Base-by-base conservation (phyloP, 2,888 invertebrate genomes). In the Lapara coniferarum region DNA sequence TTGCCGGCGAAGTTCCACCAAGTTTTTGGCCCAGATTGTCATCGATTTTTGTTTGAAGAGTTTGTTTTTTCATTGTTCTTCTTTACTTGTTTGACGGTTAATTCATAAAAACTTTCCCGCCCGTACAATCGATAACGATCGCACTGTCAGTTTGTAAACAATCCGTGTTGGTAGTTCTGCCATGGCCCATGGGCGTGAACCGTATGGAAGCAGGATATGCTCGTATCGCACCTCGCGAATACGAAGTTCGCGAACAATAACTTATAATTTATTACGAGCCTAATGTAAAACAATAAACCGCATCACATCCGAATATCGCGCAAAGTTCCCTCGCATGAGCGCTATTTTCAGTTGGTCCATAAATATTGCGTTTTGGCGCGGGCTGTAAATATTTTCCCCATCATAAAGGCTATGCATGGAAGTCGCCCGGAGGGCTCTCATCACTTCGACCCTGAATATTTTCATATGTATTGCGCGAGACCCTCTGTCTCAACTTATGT, bases 31-130 rank as follows among this genome's bases (percentile, higher is more conserved):
- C 94, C 92, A 94, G 93, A 94, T 94, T 94, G 93, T 92, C 93
- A 94, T 94, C 94, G 94, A 94, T 94, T 94, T 94, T 94, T 94
- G 93, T 94, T 94, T 92, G 91, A 92, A 88, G 90, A 93, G 90
- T 93, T 94, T 94, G 93, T 93, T 93, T 93, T 92, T 93, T 92
- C 92, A 92, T 93, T 93, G 92, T 93, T 93, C 92, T 94, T 93
- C 92, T 93, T 92, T 92, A 92, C 92, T 94, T 94, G 93, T 94
- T 94, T 93, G 93, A 92, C 92, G 91, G 91, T 92, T 93, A 93
- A 94, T 94, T 93, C 93, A 93, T 93, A 93, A 92, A 93, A 93
- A 92, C 90, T 93, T 93, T 89, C 79, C 89, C 90, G 91, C 85
- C 92, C 85, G 89, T 88, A 85, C 84, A 89, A 92, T 92, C 92